A percentile compares a stretch with the other conserved stretches of the same genome.
Conservation (phyloP, 1,140 invertebrate genomes). For the Phortica variegata region DNA sequence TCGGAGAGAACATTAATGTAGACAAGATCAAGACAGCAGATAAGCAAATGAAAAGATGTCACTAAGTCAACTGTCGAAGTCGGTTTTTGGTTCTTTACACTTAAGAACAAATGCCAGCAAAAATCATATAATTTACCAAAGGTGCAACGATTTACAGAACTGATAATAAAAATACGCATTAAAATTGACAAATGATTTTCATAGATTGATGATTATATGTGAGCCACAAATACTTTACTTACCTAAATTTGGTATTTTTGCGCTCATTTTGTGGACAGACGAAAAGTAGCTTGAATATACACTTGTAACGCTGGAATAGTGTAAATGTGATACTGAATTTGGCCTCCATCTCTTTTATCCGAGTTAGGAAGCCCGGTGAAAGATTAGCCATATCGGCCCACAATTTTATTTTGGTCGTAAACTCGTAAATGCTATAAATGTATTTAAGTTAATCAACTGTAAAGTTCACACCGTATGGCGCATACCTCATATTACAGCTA, state of each 20-base stretch:
- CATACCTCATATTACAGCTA: conserved; percentile 83
- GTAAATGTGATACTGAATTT: conserved; percentile 95
- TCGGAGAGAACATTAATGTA: conserved; percentile 83
- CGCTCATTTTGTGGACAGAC: conserved; percentile 64
- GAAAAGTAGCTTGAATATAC: conserved; percentile 85
- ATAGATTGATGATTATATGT: not conserved
- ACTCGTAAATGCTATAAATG: conserved; percentile 79
- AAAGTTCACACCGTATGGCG: not conserved
- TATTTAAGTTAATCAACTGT: not conserved
- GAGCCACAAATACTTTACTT: conserved; percentile 23
- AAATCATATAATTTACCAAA: conserved; percentile 75
- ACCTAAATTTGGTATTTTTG: conserved; percentile 71
- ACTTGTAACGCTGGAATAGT: conserved; percentile 90
- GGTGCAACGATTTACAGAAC: conserved; percentile 65
- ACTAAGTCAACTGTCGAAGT: conserved; percentile 89
- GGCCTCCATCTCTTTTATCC: conserved; percentile 82
- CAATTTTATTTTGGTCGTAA: conserved; percentile 93
- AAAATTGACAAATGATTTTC: not conserved
- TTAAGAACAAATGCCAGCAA: conserved; percentile 89
- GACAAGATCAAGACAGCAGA: conserved; percentile 88
- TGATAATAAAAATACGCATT: conserved; percentile 48
- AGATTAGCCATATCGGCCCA: conserved; percentile 95
- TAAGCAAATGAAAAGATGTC: conserved; percentile 88
- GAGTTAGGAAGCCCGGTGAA: conserved; percentile 78
- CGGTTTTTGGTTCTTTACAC: conserved; percentile 83